These are phyloP conservation scores for Chondrilla cf. caribensis DNA, from an alignment of 37 sponge, comb jelly and placozoan species.

Conservation along the genomic window DNA sequence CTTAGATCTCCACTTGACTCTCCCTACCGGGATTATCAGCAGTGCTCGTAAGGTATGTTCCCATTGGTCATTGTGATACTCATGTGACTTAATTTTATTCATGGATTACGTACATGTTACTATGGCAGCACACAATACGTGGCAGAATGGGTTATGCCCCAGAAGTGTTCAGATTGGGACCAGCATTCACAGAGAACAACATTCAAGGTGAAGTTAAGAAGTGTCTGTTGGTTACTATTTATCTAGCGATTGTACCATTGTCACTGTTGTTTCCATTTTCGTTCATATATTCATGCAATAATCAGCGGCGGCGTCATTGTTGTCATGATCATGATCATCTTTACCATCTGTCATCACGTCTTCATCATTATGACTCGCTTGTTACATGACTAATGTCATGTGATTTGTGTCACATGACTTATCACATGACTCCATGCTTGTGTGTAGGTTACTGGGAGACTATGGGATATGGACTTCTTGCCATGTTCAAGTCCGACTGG, in stretches of 20 bases:
- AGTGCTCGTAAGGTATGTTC: slow-evolving; percentile 48
- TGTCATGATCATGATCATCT: no score
- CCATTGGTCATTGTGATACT: not conserved
- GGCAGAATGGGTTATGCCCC: slow-evolving; percentile 70
- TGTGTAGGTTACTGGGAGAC: slow-evolving; percentile 70
- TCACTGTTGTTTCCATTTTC: not conserved
- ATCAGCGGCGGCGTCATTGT: no score
- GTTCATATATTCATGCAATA: no score
- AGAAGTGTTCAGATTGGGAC: slow-evolving; percentile 53
- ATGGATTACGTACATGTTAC: not conserved
- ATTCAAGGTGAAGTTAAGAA: slow-evolving; percentile 33
- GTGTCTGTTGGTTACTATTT: no score
- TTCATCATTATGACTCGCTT: no score
- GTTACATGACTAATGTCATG: no score
- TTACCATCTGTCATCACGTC: no score
- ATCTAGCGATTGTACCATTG: not conserved
- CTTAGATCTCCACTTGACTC: slow-evolving; percentile 69
- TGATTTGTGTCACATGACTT: no score
- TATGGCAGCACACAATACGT: slow-evolving; percentile 44
- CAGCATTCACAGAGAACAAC: slow-evolving; percentile 58
- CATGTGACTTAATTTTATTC: not conserved
- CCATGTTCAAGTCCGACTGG: slow-evolving; percentile 71
- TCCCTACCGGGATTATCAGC: slow-evolving; percentile 52
- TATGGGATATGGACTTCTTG: slow-evolving; percentile 55
- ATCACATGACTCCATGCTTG: not conserved